Conservation (phyloP, 2,113 vertebrate genomes). For the Scatophagus argus region DNA sequence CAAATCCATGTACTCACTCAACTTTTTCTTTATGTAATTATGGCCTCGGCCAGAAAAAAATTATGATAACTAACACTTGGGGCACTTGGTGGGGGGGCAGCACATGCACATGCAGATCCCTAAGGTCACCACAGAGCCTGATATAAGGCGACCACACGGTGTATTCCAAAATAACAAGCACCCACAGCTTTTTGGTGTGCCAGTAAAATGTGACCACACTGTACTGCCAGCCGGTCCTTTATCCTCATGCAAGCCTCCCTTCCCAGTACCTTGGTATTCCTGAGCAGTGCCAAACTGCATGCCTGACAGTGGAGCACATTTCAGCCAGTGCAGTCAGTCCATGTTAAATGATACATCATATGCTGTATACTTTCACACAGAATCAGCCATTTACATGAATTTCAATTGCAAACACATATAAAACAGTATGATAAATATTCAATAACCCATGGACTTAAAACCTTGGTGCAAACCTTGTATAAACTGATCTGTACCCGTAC, state of each 20-base stretch:
- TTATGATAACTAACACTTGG: neutral
- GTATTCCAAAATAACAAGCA: conserved; percentile 1
- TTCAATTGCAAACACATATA: conserved; percentile 1
- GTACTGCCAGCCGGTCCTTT: conserved; percentile 16
- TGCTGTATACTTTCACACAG: neutral
- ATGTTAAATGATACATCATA: conserved; percentile 24
- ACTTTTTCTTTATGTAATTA: neutral
- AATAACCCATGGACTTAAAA: neutral
- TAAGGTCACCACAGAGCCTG: neutral
- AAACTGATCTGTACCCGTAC: neutral
- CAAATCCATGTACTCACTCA: neutral
- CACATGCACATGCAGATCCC: conserved; percentile 10
- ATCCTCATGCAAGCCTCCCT: conserved; percentile 42
- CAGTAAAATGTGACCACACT: conserved; percentile 5
- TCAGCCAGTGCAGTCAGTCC: conserved; percentile 61
- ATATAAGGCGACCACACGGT: neutral
- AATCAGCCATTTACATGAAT: conserved; percentile 1
- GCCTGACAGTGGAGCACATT: conserved; percentile 60
- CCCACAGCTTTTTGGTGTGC: neutral
- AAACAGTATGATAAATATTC: neutral
- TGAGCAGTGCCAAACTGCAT: conserved; percentile 48
- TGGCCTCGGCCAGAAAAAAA: neutral
- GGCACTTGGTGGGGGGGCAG: neutral
- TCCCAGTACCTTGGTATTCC: conserved; percentile 63
- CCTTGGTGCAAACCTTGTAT: neutral